Evolutionary conservation across 1,140 invertebrate genomes (phyloP).

Genomic region (Panagrolaimus sp.): DNA sequence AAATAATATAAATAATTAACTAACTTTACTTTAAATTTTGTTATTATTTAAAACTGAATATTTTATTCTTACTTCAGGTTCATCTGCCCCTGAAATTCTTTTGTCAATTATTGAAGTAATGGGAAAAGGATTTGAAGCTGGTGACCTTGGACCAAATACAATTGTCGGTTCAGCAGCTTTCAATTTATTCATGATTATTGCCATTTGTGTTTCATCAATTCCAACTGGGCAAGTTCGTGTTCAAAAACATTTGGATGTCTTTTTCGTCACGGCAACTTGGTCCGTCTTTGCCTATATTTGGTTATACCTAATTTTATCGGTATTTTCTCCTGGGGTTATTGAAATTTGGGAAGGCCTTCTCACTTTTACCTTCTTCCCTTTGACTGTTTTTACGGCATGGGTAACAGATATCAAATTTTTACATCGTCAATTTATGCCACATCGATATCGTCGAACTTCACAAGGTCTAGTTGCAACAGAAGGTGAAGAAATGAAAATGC

Average conservation of each 20-base stretch:
- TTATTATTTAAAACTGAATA: not conserved
- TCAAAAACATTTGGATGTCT: constrained; percentile 93
- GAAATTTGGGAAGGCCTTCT: constrained; percentile 91
- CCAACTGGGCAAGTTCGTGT: constrained; percentile 70
- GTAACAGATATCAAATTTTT: constrained; percentile 88
- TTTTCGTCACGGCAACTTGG: constrained; percentile 94
- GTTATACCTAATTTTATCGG: constrained; percentile 89
- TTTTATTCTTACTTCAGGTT: too few species aligned
- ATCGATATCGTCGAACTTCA: constrained; percentile 54
- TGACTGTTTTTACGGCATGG: constrained; percentile 92
- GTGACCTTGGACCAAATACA: constrained; percentile 89
- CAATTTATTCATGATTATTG: constrained; percentile 95
- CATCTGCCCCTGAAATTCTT: constrained; percentile 94
- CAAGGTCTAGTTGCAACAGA: constrained; percentile 57
- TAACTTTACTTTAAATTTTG: too few species aligned
- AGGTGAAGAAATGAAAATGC: constrained; percentile 58
- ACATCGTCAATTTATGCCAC: constrained; percentile 61
- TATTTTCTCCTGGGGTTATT: constrained; percentile 74
- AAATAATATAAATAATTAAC: too few species aligned
- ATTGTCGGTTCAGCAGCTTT: constrained; percentile 98
- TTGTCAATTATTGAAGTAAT: constrained; percentile 92
- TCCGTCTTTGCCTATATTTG: constrained; percentile 98
- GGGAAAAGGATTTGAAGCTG: constrained; percentile 71
- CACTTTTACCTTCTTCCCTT: constrained; percentile 92
- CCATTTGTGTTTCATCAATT: constrained; percentile 74